phyloP scores from a whole-genome alignment of 1,140 invertebrate species.

The Drosophila serrata region DNA sequence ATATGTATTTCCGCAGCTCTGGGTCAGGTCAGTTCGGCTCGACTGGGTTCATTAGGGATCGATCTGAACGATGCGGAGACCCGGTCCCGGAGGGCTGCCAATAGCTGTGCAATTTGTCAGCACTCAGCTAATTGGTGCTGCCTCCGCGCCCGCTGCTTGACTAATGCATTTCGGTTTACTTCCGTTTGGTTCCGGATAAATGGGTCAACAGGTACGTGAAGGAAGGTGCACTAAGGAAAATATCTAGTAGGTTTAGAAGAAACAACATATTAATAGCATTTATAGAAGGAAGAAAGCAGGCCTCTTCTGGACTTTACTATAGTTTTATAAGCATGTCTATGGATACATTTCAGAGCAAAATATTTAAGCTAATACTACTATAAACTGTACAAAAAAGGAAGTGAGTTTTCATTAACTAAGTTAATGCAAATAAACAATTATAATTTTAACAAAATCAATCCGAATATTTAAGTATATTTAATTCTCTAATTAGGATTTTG shows the following conservation, averaged over 20 bases:
- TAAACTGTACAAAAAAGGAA: neutral
- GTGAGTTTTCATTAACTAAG: neutral
- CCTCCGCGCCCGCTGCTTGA: constrained; percentile 75
- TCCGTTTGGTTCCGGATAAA: constrained; percentile 66
- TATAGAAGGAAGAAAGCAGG: no score
- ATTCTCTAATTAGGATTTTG: neutral
- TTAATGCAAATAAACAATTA: no score
- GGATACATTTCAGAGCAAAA: no score
- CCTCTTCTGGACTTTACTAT: no score
- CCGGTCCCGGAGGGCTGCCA: constrained; percentile 35
- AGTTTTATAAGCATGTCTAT: no score
- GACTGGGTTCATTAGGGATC: constrained; percentile 40
- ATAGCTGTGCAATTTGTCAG: constrained; percentile 84
- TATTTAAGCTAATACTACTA: neutral
- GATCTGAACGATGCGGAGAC: constrained; percentile 12
- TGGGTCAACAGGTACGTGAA: constrained; percentile 57
- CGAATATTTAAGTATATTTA: no score
- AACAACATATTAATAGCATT: neutral
- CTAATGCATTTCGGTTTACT: constrained; percentile 73
- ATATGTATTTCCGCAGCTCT: constrained; percentile 4
- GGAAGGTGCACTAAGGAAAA: constrained; percentile 1
- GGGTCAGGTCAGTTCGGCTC: constrained; percentile 12
- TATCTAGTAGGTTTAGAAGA: neutral
- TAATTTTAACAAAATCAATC: no score
- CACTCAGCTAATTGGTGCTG: constrained; percentile 78